Conservation (phyloP, 1,140 invertebrate genomes). For the Ylistrum balloti region DNA sequence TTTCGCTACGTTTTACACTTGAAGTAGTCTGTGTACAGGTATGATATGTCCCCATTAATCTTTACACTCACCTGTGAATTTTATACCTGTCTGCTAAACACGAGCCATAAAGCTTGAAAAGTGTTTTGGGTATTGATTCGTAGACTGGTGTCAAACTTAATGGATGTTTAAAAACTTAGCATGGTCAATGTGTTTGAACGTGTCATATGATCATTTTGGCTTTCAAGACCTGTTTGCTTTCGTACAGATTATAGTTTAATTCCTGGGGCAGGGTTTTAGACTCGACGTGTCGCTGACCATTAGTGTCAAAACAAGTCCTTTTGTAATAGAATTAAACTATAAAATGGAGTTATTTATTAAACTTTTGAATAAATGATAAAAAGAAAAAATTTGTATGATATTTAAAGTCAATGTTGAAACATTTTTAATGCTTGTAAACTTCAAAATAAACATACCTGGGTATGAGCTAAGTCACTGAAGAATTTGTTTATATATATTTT, state of each 20-base stretch:
- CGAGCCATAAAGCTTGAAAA: background rate
- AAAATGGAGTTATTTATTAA: constrained; percentile 2
- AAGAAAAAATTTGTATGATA: background rate
- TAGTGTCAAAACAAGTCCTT: background rate
- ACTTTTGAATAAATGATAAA: background rate
- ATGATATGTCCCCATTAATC: constrained; percentile 25
- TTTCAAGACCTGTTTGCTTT: background rate
- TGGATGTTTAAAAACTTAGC: constrained; percentile 24
- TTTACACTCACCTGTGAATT: constrained; percentile 22
- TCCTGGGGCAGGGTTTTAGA: background rate
- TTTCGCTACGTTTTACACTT: background rate
- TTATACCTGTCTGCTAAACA: background rate
- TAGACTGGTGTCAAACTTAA: constrained; percentile 13
- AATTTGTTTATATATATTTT: background rate
- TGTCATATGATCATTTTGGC: background rate
- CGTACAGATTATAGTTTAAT: background rate
- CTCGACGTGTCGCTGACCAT: background rate
- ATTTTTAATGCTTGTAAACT: background rate
- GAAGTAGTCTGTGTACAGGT: background rate
- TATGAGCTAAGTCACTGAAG: background rate
- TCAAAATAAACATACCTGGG: background rate
- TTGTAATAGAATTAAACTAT: background rate
- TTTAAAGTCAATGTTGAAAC: background rate
- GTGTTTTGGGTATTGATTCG: background rate
- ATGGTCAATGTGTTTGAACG: constrained; percentile 11